Conservation (phyloP, 2,888 invertebrate species). For the Apamea crenata region DNA sequence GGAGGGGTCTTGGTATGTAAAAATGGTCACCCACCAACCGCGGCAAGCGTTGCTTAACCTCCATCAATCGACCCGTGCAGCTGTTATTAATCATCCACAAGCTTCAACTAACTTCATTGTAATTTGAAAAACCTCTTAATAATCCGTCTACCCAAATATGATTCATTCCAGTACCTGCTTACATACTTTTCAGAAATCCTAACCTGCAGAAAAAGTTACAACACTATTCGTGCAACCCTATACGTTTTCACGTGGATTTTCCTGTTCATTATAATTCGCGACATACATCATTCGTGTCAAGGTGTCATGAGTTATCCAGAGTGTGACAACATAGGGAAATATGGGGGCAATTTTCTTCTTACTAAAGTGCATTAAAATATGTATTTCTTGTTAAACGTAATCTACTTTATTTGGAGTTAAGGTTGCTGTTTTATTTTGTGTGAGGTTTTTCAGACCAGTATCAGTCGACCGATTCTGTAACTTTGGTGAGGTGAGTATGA, state of each 20-base stretch:
- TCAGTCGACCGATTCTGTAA: too few relatives aligned
- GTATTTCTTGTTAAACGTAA: not conserved
- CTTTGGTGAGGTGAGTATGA: too few relatives aligned
- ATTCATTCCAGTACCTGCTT: not conserved
- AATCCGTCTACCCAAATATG: not conserved
- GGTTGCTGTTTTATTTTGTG: not conserved
- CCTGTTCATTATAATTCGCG: constrained; percentile 49
- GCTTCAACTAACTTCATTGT: not conserved
- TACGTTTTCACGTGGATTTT: constrained; percentile 46
- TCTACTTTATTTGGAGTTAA: not conserved
- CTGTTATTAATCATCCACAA: too few relatives aligned
- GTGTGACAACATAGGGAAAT: constrained; percentile 57
- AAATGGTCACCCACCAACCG: too few relatives aligned
- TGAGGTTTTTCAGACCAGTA: too few relatives aligned
- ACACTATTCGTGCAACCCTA: constrained; percentile 46
- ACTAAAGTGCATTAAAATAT: constrained; percentile 20
- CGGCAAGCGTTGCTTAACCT: too few relatives aligned
- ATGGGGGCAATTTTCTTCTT: constrained; percentile 49
- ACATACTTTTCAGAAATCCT: not conserved
- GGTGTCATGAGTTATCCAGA: constrained; percentile 38
- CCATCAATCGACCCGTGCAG: too few relatives aligned
- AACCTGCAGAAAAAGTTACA: constrained; percentile 11
- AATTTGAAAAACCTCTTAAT: not conserved
- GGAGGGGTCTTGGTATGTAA: too few relatives aligned
- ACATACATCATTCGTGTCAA: constrained; percentile 60